These are phyloP conservation scores for Dicycla oo DNA, from an alignment of 2,888 invertebrate genomes.

Conservation along the genomic window DNA sequence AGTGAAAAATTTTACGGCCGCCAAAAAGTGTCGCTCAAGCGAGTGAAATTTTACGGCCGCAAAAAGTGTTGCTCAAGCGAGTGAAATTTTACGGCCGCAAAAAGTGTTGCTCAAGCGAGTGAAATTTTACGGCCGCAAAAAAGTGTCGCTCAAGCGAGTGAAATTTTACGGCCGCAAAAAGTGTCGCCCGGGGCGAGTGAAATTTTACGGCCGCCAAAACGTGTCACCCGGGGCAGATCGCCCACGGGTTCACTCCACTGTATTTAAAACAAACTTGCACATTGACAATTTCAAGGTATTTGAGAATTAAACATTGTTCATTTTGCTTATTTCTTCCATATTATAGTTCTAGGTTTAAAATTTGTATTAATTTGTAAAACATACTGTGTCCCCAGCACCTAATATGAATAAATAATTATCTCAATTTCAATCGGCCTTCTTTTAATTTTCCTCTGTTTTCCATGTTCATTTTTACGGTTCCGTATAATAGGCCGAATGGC, in stretches of 20 bases:
- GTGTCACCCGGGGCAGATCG: background rate
- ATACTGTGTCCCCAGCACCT: slow-evolving; percentile 3
- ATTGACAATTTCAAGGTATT: too few relatives aligned
- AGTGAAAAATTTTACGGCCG: too few relatives aligned
- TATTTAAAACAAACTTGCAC: slow-evolving; percentile 3
- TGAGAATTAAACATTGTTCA: background rate
- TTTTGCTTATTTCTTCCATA: background rate
- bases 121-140: too few relatives aligned
- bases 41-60: too few relatives aligned
- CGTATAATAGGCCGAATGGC: background rate
- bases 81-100: background rate
- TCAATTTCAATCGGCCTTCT: background rate
- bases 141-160: too few relatives aligned
- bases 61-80: too few relatives aligned
- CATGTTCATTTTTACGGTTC: background rate
- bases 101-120: background rate
- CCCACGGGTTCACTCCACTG: background rate
- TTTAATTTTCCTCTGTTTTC: background rate
- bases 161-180: too few relatives aligned
- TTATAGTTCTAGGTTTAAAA: background rate
- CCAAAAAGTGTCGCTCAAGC: too few relatives aligned
- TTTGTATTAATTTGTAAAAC: slow-evolving; percentile 4
- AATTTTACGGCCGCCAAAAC: background rate
- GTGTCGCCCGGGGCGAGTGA: too few relatives aligned
- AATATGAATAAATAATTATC: slow-evolving; percentile 18